These are phyloP conservation scores for Hycleus phaleratus DNA, from an alignment of 1,140 invertebrate species.

Conservation along the genomic window DNA sequence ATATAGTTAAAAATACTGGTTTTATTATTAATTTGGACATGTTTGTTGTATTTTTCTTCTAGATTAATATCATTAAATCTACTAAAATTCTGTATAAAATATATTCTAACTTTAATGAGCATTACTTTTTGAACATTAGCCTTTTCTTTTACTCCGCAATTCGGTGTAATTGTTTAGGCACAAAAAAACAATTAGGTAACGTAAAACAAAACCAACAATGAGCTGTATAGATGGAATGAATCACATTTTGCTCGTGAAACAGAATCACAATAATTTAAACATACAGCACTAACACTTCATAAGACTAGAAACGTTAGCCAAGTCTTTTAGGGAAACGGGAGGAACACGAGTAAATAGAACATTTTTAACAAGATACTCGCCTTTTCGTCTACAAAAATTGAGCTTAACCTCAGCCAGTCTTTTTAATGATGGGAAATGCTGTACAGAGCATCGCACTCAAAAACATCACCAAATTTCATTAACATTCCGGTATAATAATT, in stretches of 20 bases:
- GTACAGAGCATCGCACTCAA: no score
- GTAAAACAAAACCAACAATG: neutral
- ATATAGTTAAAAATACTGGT: slow-evolving; percentile 11
- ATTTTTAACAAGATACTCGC: no score
- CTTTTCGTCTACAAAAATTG: no score
- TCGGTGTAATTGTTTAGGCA: slow-evolving; percentile 3
- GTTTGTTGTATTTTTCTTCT: neutral
- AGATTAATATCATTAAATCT: neutral
- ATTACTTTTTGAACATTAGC: slow-evolving; percentile 10
- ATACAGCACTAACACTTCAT: no score
- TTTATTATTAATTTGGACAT: slow-evolving; percentile 2
- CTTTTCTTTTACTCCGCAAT: neutral
- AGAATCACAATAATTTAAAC: neutral
- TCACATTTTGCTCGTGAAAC: neutral
- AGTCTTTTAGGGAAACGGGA: no score
- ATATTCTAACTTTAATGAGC: slow-evolving; percentile 6
- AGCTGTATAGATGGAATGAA: neutral
- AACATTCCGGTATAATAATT: no score
- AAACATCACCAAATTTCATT: no score
- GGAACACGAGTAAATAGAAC: no score
- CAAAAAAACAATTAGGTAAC: neutral
- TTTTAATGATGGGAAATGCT: no score
- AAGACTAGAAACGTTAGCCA: no score
- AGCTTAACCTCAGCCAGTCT: no score
- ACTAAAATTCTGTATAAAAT: slow-evolving; percentile 11